Base-by-base conservation (phyloP, 2,113 vertebrate genomes). In the Platycercus adscitus region DNA sequence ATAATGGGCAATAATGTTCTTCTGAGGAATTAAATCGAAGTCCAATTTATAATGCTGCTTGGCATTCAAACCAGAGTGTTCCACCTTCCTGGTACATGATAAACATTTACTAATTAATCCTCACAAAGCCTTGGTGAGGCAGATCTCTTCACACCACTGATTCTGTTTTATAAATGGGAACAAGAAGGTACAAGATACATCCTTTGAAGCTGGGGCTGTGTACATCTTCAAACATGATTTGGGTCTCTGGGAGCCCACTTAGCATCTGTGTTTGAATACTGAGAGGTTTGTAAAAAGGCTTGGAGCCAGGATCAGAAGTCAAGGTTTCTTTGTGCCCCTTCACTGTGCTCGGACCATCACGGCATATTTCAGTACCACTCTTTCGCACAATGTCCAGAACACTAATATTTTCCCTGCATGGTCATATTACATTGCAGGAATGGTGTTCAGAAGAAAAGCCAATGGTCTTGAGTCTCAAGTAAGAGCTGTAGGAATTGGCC, bases 71-170 rank as follows among this genome's bases (percentile, higher is more conserved):
- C 55, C 19, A 17, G 85, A n/a, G 75, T 14, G 49, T 84, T 93
- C 65, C 73, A 91, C 90, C 85, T 91, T 94, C 55, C 71, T 29
- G 37, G 31, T 69, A 72, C 86, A 86, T 39, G 94, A 94, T 79
- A 92, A 97, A 96, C 94, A 87, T 89, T 93, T 80, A 39, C 56
- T 91, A 95, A 96, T 97, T 95, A 95, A 89, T 88, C 63, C 88
- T 93, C 88, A 92, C 81, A 93, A 89, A 91, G 81, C 69, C 83
- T 91, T 2, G 0, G 56, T 52, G 65, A 94, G 56, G 83, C 92
- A 92, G 83, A 91, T 94, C 89, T 95, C 86, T 93, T 86, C 92
- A 92, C 89, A 69, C 33, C 50, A 37, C 86, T 91, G 78, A 81
- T 76, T 90, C 77, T 76, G n/a, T 70, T 86, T 92, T 58, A 66